Base-by-base conservation (phyloP, 1,140 invertebrate genomes). In the Cryptotermes secundus region DNA sequence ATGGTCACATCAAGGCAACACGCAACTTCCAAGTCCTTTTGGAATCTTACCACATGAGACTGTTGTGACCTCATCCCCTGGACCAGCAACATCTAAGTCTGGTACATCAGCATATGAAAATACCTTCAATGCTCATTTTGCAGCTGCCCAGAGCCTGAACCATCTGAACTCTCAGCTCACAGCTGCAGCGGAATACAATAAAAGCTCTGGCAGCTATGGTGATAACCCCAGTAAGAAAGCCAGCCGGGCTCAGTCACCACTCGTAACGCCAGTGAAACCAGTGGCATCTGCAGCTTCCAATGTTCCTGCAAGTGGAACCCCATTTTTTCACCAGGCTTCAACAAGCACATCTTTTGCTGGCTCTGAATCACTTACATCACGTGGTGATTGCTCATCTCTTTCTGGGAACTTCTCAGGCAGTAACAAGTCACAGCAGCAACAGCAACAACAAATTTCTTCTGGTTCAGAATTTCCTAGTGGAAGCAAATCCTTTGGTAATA, bases 31-130 rank as follows among this genome's bases (percentile, higher is more conserved):
- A 35, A 95, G 94, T 87, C 94, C 95, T 0, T 95, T 95, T 89
- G 95, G 95, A 79, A 94, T 95, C 86, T 89, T 95, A 86, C 95
- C 95, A 24, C 95, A 95, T 88, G 94, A 95, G 90, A 95, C 93
- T 89, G 92, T 95, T 85, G 93, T 94, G 85, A 91, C 93, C 3
- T 93, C 93, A 42, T 93, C 93, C 49, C 92, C 93, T 45, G 92
- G 92, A 86, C 91, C 92, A 86, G 91, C 93, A 65, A 90, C 92
- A 86, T 91, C 90, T 83, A 85, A 85, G 36, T 80, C 82, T 34
- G 53, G 38, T 31, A n/a, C 38, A 35, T 79, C 80, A 42, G 19
- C 84, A 26, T 84, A 84, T 79, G 84, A 84, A 87, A 93, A 93
- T 86, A 92, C 93, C 85, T 94, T 94, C 88, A 90, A 90, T 84